These are phyloP conservation scores for Sebastes fasciatus DNA, from an alignment of 2,113 vertebrate species.

Conservation along the genomic window DNA sequence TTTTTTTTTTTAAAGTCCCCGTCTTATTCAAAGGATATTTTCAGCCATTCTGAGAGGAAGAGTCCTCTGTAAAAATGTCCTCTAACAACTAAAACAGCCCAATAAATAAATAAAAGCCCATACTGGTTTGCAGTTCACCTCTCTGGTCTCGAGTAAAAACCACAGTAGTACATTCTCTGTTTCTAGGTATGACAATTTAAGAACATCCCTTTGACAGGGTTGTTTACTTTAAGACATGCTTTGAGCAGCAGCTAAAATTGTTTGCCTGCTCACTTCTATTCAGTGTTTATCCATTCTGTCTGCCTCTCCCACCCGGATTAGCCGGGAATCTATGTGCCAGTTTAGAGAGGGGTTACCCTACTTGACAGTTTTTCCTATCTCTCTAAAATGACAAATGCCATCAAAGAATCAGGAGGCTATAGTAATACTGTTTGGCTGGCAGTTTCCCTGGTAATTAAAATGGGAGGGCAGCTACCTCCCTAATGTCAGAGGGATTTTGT, in stretches of 20 bases:
- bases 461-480: constrained; percentile 58
- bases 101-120: constrained; percentile 75
- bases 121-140: constrained; percentile 25
- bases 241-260: constrained; percentile 67
- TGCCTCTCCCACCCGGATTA: constrained; percentile 67
- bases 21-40: constrained; percentile 61
- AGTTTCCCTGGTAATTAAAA: constrained; percentile 81
- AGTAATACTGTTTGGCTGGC: constrained; percentile 68
- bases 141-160: constrained; percentile 34
- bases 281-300: constrained; percentile 66
- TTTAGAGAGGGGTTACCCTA: constrained; percentile 66
- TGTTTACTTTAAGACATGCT: constrained; percentile 67
- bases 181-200: constrained; percentile 43
- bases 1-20: constrained; percentile 8
- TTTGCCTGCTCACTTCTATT: constrained; percentile 65
- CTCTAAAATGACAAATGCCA: constrained; percentile 62
- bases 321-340: constrained; percentile 60
- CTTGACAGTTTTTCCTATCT: constrained; percentile 68
- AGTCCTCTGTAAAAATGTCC: constrained; percentile 59
- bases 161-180: constrained; percentile 34
- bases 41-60: constrained; percentile 47
- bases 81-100: constrained; percentile 56
- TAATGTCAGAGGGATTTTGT: constrained; percentile 76
- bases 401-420: constrained; percentile 55
- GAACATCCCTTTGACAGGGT: constrained; percentile 38